Base-by-base conservation (phyloP, 2,113 vertebrate species). In the Accipiter virgatus region DNA sequence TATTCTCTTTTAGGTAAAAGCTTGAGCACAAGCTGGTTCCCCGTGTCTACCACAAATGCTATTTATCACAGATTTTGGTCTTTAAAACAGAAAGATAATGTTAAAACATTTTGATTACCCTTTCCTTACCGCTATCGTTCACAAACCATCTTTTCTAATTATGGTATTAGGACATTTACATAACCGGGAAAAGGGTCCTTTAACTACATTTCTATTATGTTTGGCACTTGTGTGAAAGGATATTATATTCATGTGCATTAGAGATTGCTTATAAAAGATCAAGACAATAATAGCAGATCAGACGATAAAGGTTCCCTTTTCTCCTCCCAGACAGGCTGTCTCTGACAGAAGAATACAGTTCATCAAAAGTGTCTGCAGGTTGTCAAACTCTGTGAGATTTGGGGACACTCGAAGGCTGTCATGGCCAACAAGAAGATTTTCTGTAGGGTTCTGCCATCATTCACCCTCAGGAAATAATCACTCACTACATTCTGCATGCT, bases 361-460 rank as follows among this genome's bases (percentile, higher is more conserved):
- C 98, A 98, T 99, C 99, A 99, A 98, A 98, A 98, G 98, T 99
- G 99, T 99, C 99, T 99, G 98, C 99, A 99, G 99, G 99, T 99
- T 99, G 99, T 99, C 98, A 99, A 98, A 99, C 98, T 98, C 97
- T 52, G 97, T 97, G 98, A 97, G 97, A 98, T 98, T 97, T 97
- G 97, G 98, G 98, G 98, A 98, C 96, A 98, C 98, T 98, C 98
- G 78, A 87, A 98, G 97, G 98, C 98, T 98, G 97, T 98, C 98
- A 98, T 97, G 98, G 98, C 98, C 99, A 99, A 99, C 98, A 98
- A 99, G 98, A 99, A 98, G 98, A 98, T 98, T 98, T 98, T 99
- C 98, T 99, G 98, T 98, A 98, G 96, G 98, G 98, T 98, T 98
- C 97, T 96, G 96, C 98, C 98, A 98, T 99, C 99, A 98, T 98